Base-by-base conservation (phyloP, 1,140 invertebrate genomes). In the Caenorhabditis tropicalis region DNA sequence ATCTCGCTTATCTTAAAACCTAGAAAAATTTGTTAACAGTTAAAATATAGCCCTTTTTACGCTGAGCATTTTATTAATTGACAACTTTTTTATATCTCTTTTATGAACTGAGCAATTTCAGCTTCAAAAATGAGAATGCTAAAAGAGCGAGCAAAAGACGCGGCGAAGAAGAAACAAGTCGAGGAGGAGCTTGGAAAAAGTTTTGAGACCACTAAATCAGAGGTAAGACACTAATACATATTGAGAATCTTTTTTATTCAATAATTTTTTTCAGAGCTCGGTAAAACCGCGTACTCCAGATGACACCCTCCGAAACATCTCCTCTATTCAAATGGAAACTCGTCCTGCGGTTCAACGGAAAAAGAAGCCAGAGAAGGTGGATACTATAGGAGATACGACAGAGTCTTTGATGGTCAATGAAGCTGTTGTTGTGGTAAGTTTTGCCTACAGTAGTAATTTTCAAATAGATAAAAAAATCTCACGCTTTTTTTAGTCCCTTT, bases 301-400 rank as follows among this genome's bases (percentile, higher is more conserved):
- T 36, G 58, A 65, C 58, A 65, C 58, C 2, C 58, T 65, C 29
- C 33, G 36, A 16, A 65, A 65, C 58, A 36, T 65, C 58, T 65
- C 58, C 58, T 65, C 58, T 3, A 65, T 65, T 36, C 58, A 65
- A 65, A 33, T 33, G 12, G 58, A 65, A 16, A 33, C 58, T 19
- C 58, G 36, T 33, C 36, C 58, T 3, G 6, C 19, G 7, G 36
- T 65, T n/a, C 29, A 65, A 65, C 58, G 58, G 29, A n/a, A 65
- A 65, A n/a, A 33, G 24, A 16, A 3, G 15, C 3, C 29, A 33
- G 15, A 33, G 19, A 33, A n/a, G n/a, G n/a, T n/a, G n/a, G 16
- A 58, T 7, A 29, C 5, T 7, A 58, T 29, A 58, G 24, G n/a
- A 1, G 16, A 27, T 29, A 27, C 58, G 10, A 15, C 58, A 21